Evolutionary conservation across 2,113 vertebrate species (phyloP), one percentile per base, ranked within the genome.

Genomic region (Pluvianellus socialis): DNA sequence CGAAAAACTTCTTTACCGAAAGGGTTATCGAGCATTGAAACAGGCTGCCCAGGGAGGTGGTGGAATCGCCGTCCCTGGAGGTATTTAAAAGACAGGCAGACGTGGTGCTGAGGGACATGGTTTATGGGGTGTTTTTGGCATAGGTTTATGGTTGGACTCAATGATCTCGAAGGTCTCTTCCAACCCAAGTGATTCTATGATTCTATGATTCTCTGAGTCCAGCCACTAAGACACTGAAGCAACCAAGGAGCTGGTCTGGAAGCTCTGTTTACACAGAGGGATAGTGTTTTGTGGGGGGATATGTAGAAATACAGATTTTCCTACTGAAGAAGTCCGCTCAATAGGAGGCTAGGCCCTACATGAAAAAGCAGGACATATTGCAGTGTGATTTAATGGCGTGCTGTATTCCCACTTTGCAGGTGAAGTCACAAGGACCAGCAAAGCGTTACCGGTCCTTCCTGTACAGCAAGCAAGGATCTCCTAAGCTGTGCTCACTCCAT

Each of bases 371-470:
- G 61, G 10, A n/a, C 38, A 18, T 15, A 26, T 7, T n/a, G 26
- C 3, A 1, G 5, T 21, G 32, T 53, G n/a, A 50, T 92, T 74
- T 81, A 63, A 74, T 50, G 42, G 45, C 47, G 12, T 27, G 14
- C 9, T 35, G 12, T n/a, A 23, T 28, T 86, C 33, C n/a, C 23
- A 22, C 55, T 55, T 62, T 12, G 44, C 28, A 38, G 14, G 30
- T n/a, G 22, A 86, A 89, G 26, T 44, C 35, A 44, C 15, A 23
- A 30, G 47, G n/a, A 71, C 26, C 49, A 83, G 24, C 58, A 94
- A 42, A 49, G 28, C 30, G 14, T 8, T 8, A 4, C 0, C 0
- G 20, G 23, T 50, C 32, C 44, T 79, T n/a, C n/a, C 28, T 52
- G 38, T 42, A 75, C 47, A 47, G 24, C 38, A 56, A 17, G 47